These are phyloP conservation scores for Agrotis exclamationis DNA, from an alignment of 2,888 invertebrate species.

Conservation along the genomic window DNA sequence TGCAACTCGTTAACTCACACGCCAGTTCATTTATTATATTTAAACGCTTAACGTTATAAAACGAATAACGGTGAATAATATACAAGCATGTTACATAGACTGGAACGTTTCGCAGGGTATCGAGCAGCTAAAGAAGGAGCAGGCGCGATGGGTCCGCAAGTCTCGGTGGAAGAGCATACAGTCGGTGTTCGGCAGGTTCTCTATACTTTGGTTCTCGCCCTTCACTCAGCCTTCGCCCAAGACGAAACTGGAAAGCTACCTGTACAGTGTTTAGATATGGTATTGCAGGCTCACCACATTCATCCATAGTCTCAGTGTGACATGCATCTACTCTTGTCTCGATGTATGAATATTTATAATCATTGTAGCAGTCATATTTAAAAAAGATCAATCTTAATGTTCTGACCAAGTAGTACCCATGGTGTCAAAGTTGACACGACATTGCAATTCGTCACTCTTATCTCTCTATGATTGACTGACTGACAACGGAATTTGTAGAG, in stretches of 20 bases:
- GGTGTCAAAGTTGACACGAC: constrained; percentile 47
- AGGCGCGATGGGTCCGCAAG: constrained; percentile 97
- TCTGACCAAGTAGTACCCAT: constrained; percentile 68
- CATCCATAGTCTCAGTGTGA: constrained; percentile 47
- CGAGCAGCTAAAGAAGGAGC: constrained; percentile 98
- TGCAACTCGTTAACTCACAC: neutral
- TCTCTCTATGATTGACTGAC: constrained; percentile 61
- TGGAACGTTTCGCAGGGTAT: constrained; percentile 93
- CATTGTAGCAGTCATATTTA: constrained; percentile 46
- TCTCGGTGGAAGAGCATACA: constrained; percentile 98
- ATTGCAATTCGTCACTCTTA: constrained; percentile 44
- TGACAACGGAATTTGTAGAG: constrained; percentile 68
- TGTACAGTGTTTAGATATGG: constrained; percentile 94
- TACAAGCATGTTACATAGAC: neutral
- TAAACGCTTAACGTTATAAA: neutral
- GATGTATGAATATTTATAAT: constrained; percentile 54
- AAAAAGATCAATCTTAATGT: constrained; percentile 36
- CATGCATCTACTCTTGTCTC: constrained; percentile 57
- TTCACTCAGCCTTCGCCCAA: constrained; percentile 96
- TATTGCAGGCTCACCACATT: constrained; percentile 36
- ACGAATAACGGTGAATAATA: neutral
- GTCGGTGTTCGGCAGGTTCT: constrained; percentile 99
- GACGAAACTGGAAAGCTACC: constrained; percentile 94
- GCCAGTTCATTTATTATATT: constrained; percentile 4
- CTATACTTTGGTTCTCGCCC: constrained; percentile 98